These are phyloP conservation scores for Pseudochirops cupreus DNA, from an alignment of 2,797 vertebrate genomes.

Conservation along the genomic window DNA sequence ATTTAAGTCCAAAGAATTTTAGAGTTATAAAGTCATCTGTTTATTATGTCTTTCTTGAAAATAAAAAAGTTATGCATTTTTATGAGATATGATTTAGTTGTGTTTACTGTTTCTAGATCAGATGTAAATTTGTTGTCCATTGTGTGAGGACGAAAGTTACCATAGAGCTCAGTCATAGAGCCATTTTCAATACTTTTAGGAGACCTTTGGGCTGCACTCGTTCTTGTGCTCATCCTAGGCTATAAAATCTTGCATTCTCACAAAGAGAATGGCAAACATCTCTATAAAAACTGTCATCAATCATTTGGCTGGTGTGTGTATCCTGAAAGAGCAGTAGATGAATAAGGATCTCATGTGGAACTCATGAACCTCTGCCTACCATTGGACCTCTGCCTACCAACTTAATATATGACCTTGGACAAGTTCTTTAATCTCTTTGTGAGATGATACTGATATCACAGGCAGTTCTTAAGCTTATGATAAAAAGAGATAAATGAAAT, in stretches of 20 bases:
- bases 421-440: conserved; percentile 34
- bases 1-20: not conserved
- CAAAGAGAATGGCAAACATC: not conserved
- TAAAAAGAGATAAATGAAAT: not conserved
- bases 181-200: conserved; percentile 55
- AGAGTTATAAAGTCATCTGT: not conserved
- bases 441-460: conserved; percentile 4
- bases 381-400: conserved; percentile 4
- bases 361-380: conserved; percentile 5
- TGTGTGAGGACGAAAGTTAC: conserved; percentile 67
- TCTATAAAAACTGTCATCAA: conserved; percentile 45
- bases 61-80: conserved; percentile 26
- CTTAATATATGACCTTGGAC: not conserved
- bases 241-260: conserved; percentile 21
- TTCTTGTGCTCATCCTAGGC: conserved; percentile 41
- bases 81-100: conserved; percentile 71
- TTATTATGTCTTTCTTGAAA: conserved; percentile 12
- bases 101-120: conserved; percentile 66
- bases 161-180: conserved; percentile 41
- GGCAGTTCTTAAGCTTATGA: not conserved
- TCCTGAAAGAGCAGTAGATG: conserved; percentile 15
- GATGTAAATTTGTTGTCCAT: conserved; percentile 67
- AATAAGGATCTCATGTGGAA: not conserved
- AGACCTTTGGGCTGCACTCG: conserved; percentile 8
- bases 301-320: conserved; percentile 5